Base-by-base conservation (phyloP, 2,797 vertebrate species). In the Microchirus variegatus region DNA sequence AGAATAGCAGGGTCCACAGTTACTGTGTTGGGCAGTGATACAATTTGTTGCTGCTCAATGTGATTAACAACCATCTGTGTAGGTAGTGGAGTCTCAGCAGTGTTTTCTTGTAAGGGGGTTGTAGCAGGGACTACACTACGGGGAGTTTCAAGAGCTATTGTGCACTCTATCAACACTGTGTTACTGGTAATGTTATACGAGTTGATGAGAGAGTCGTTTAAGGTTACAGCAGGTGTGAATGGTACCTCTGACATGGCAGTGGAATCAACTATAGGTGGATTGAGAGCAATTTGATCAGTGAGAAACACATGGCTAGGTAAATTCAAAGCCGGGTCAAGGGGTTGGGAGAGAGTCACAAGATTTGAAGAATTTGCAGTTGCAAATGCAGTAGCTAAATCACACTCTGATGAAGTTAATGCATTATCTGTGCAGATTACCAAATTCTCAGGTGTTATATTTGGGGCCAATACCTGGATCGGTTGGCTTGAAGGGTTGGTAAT, bases 391-490 rank as follows among this genome's bases (percentile, higher is more conserved):
- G 83, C 75, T 67, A 92, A 85, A 80, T 91, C 74, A 51, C 85
- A 87, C 41, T 90, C 77, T 31, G 90, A 57, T 10, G 85, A 62
- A 70, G 80, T 78, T 56, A 92, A 74, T 38, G 84, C 14, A 69
- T 86, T 89, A 56, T 90, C 90, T 18, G 85, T 19, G 19, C 87
- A 86, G 42, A 91, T 67, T 18, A 93, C 85, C 54, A 89, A 63
- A 40, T 88, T 80, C 46, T 94, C 92, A 15, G 93, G 89, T 4
- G 91, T 80, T 51, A 89, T 66, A 58, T 76, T 94, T 0, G 95
- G 93, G 14, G 95, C 93, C 3, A 96, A 90, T 59, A 96, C 75
- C 1, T 96, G 92, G 58, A 94, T 91, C 36, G 94, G 91, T 26
- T 93, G 90, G 53, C 53, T 81, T 41, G 87, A 67, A 31, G 88